Evolutionary conservation across 2,797 vertebrate species (phyloP).

Genomic region (Melanotaenia parkinsoni): DNA sequence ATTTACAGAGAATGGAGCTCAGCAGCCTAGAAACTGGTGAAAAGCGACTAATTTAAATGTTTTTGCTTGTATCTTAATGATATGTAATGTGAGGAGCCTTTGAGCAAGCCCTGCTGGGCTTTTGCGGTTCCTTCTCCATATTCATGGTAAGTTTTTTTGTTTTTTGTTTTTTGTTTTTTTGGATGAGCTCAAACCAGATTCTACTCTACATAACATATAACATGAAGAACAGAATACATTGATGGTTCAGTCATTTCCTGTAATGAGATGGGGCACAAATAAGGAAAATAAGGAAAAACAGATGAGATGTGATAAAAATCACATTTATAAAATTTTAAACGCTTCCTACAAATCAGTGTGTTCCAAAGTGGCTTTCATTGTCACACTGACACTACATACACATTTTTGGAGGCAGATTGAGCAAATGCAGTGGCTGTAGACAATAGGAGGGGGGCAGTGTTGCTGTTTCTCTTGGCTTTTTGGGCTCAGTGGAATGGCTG

Average conservation of each 20-base stretch:
- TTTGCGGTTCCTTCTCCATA: slow-evolving; percentile 42
- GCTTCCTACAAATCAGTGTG: neutral
- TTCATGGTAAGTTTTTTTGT: slow-evolving; percentile 16
- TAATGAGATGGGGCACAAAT: neutral
- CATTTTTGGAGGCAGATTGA: neutral
- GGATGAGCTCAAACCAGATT: slow-evolving; percentile 3
- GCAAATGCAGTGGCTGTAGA: slow-evolving; percentile 62
- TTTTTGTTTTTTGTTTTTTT: neutral
- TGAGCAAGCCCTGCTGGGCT: slow-evolving; percentile 10
- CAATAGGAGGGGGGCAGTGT: slow-evolving; percentile 78
- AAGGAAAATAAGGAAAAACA: neutral
- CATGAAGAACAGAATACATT: neutral
- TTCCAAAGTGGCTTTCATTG: neutral
- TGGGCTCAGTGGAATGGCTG: slow-evolving; percentile 55
- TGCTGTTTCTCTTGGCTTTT: slow-evolving; percentile 64
- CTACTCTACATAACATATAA: neutral
- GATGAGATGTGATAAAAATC: neutral
- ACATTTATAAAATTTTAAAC: neutral
- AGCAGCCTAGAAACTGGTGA: slow-evolving; percentile 38
- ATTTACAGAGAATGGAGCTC: slow-evolving; percentile 52
- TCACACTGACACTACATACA: neutral
- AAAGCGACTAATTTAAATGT: slow-evolving; percentile 41
- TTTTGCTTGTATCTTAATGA: slow-evolving; percentile 38
- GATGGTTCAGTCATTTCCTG: neutral
- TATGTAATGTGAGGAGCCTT: slow-evolving; percentile 30